Base-by-base conservation (phyloP, 2,888 invertebrate species). In the Abrostola tripartita region DNA sequence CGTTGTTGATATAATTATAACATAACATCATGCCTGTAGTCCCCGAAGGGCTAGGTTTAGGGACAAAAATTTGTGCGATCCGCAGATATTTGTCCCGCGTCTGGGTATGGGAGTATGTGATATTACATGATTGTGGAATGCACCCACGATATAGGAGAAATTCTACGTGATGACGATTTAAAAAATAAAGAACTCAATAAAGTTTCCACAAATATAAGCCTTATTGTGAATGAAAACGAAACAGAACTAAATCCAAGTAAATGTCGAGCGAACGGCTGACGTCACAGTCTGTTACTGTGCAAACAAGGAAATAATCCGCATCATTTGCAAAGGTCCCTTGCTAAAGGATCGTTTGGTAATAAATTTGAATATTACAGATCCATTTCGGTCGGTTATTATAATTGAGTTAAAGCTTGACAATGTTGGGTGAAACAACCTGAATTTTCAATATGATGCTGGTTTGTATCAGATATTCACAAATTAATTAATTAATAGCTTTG, bases 281-380 rank as follows among this genome's bases (percentile, higher is more conserved):
- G 24, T 47, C 24, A 47, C 44, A 24, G 44, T 14, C 44, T 47
- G 44, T 57, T 52, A 52, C 42, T 57, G 35, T 59, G n/a, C 66
- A 61, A 68, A 77, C 70, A 76, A 71, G 65, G 47, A 64, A 52
- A 73, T 75, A 61, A 64, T 44, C 49, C 61, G 65, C 58, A 35
- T 56, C 70, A 70, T 76, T 71, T 61, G 71, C 65, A 63, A 60
- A 70, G 53, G 55, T 52, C 42, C 53, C 55, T 68, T 64, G 69
- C 74, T 74, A 61, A 57, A 66, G 52, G 58, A 37, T 51, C 59
- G 37, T 50, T 37, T 58, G 69, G 64, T 69, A 52, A 56, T 77
- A 61, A 74, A 77, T 76, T 76, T 69, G 61, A 77, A 77, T 77
- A 74, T 77, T 69, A 77, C 77, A 69, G 69, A 69, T 67, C 69